A percentile compares a stretch with the other conserved stretches of the same genome.
Conservation (phyloP, 2,888 invertebrate species). For the Syrphus vitripennis region DNA sequence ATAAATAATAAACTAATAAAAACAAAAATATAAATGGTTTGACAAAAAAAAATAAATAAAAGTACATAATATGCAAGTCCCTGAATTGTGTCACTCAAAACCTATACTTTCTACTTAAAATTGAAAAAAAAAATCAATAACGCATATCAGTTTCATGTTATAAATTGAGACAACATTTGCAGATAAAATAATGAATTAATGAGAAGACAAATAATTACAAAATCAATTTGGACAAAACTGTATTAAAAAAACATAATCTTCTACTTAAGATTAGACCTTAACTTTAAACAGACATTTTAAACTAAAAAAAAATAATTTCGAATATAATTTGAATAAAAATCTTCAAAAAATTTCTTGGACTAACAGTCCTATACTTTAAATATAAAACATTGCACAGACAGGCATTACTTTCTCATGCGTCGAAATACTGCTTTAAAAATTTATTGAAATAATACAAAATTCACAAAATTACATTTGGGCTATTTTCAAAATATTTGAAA, state of each 20-base stretch:
- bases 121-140: slow-evolving; percentile 40
- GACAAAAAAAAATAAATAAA: slow-evolving; percentile 7
- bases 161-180: slow-evolving; percentile 13
- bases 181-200: slow-evolving; percentile 1
- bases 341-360: slow-evolving; percentile 58
- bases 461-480: slow-evolving; percentile 45
- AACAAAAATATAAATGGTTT: slow-evolving; percentile 29
- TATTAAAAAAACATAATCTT: slow-evolving; percentile 3
- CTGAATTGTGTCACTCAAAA: slow-evolving; percentile 24
- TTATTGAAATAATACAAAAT: background rate
- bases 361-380: slow-evolving; percentile 22
- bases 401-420: slow-evolving; percentile 25
- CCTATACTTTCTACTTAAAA: slow-evolving; percentile 14
- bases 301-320: background rate
- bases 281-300: background rate
- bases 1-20: slow-evolving; percentile 62
- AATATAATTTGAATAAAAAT: slow-evolving; percentile 4
- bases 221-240: background rate
- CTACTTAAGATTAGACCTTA: slow-evolving; percentile 9
- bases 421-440: slow-evolving; percentile 17
- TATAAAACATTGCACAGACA: background rate
- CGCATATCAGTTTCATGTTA: slow-evolving; percentile 56
- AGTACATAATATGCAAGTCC: slow-evolving; percentile 32
- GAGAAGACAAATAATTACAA: slow-evolving; percentile 1
- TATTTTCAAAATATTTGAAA: slow-evolving; percentile 30